These are phyloP conservation scores for Gambusia affinis DNA, from an alignment of 2,113 vertebrate species.

Conservation along the genomic window DNA sequence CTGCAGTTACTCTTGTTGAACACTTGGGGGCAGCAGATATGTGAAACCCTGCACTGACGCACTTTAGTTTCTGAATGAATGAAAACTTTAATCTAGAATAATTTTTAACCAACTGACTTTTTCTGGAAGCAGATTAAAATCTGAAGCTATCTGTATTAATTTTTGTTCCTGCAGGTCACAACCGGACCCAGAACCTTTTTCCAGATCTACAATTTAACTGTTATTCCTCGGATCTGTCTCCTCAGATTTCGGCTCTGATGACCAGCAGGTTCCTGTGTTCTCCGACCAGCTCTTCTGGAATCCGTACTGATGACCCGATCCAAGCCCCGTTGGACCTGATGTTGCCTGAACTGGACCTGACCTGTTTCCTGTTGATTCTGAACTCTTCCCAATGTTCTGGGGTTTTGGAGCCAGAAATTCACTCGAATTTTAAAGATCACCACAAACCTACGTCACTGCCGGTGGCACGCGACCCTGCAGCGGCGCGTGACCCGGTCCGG, in stretches of 20 bases:
- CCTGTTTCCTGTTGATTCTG: background rate
- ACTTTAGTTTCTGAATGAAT: background rate
- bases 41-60: too few species aligned
- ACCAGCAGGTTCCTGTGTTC: slow-evolving; percentile 70
- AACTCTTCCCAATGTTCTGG: background rate
- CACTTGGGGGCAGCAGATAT: background rate
- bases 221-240: background rate
- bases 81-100: too few species aligned
- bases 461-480: background rate
- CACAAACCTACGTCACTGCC: background rate
- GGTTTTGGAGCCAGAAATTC: background rate
- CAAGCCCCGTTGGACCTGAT: background rate
- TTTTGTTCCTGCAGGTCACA: too few species aligned
- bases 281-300: slow-evolving; percentile 74
- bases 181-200: background rate
- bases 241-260: slow-evolving; percentile 54
- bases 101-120: too few species aligned
- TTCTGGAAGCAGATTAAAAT: too few species aligned
- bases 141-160: too few species aligned
- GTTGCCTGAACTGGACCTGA: background rate
- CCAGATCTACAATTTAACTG: background rate
- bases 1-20: background rate
- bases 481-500: background rate
- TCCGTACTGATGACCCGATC: slow-evolving; percentile 48
- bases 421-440: slow-evolving; percentile 54